Percentiles rank a stretch among this genome's conserved stretches.
Evolutionary conservation across 2,888 invertebrate genomes (phyloP).

Genomic region (Leptopilina myrica): DNA sequence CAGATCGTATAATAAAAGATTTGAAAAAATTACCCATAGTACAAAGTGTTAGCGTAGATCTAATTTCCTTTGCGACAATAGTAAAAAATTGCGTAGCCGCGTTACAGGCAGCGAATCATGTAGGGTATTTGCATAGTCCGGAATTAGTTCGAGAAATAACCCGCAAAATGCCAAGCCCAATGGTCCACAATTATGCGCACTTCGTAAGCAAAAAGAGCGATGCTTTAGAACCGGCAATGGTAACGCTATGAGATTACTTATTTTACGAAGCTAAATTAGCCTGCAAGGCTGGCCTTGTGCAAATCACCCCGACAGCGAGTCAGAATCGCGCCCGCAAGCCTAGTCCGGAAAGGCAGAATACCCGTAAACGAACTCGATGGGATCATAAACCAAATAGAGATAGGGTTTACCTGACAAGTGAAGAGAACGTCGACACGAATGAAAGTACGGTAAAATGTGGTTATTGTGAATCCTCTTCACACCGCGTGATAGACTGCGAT

Average conservation of each 20-base stretch:
- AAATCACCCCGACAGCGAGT: background rate
- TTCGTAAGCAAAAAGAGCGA: background rate
- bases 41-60: background rate
- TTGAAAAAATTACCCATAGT: slow-evolving; percentile 39
- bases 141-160: slow-evolving; percentile 31
- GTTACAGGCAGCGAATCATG: slow-evolving; percentile 14
- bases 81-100: slow-evolving; percentile 38
- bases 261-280: background rate
- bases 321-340: no score
- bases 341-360: no score
- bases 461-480: no score
- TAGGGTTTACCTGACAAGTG: no score
- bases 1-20: slow-evolving; percentile 28
- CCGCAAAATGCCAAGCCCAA: slow-evolving; percentile 11
- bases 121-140: slow-evolving; percentile 40
- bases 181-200: slow-evolving; percentile 15
- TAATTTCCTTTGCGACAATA: slow-evolving; percentile 14
- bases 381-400: no score
- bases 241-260: background rate
- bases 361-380: no score
- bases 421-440: no score
- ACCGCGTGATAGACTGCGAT: no score
- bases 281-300: background rate
- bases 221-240: background rate
- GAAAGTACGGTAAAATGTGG: no score